Evolutionary conservation across 23 tunicate genomes (phyloP), one percentile per base, ranked within the genome.

Genomic region (Trididemnum clinides): DNA sequence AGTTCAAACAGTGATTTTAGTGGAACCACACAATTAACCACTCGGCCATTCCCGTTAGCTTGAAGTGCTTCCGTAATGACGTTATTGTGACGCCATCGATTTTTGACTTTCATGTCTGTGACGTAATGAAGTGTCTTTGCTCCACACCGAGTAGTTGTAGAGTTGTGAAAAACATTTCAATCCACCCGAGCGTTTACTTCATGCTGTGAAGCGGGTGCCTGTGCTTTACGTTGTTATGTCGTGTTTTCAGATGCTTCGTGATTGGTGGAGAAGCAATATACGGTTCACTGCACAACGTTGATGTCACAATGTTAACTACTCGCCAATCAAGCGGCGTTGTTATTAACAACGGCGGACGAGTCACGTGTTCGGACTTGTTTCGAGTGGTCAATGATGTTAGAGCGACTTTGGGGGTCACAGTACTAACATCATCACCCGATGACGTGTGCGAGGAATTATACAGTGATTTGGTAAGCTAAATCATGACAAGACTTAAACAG

Each of bases 251-350:
- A 49, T 93, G 98, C 57, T 88, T 88, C 63, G 87, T 93, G n/a
- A 64, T 93, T 39, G 98, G 98, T 33, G 90, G 98, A 58, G 92
- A 88, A 36, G 57, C 57, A 33, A 50, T 93, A 35, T 84, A 77
- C 82, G 98, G 98, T 34, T 80, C 98, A 23, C 66, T 81, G 78
- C 98, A 93, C 82, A 34, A 77, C 0, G 20, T 88, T 20, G 85
- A 58, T 57, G 35, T 50, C 33, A 34, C 33, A 57, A 19, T 51
- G 4, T 33, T 88, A 28, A 71, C 64, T 26, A 86, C 66, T 27
- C 82, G 90, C 4, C 50, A 35, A 51, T 84, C 98, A 0, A 88
- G 92, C 38, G 98, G 98, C 57, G 75, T 88, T 26, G 87, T 71
- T 30, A 51, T 88, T 33, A 80, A 39, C 64, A 72, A 51, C 62